phyloP scores from a whole-genome alignment of 30 jellyfish, hydroid and myxozoan genomes.

The Hydractinia echinata region DNA sequence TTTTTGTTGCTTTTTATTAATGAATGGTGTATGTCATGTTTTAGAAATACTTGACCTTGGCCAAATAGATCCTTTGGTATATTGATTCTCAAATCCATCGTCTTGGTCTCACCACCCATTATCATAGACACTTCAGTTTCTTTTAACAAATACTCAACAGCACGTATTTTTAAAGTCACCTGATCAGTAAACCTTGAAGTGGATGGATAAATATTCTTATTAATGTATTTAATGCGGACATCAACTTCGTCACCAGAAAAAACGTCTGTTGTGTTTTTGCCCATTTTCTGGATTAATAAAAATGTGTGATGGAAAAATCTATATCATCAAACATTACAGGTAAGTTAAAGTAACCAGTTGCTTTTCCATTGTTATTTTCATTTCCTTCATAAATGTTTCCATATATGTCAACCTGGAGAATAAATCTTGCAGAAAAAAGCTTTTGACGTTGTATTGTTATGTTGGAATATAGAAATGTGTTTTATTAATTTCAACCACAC shows the following conservation, averaged over 20 bases:
- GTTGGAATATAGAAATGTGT: too few species aligned
- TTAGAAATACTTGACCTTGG: neutral
- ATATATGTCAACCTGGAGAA: neutral
- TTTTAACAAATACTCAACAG: neutral
- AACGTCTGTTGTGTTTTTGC: neutral
- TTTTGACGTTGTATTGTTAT: constrained; percentile 9
- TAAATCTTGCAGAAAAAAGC: neutral
- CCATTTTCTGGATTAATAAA: neutral
- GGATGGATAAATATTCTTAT: neutral
- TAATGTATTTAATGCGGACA: neutral
- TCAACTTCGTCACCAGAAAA: neutral
- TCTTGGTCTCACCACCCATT: neutral
- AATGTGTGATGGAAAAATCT: neutral
- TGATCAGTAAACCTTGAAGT: neutral
- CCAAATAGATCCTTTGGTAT: constrained; percentile 10
- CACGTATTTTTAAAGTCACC: neutral
- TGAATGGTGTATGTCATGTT: neutral
- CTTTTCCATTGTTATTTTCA: neutral
- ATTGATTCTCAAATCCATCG: neutral
- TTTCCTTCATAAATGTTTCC: neutral
- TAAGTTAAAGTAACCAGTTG: neutral
- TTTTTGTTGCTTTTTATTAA: neutral
- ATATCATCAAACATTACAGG: neutral
- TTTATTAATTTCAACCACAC: too few species aligned
- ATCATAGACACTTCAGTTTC: neutral